phyloP scores from a whole-genome alignment of 2,888 invertebrate genomes.

The Spilarctia lutea region DNA sequence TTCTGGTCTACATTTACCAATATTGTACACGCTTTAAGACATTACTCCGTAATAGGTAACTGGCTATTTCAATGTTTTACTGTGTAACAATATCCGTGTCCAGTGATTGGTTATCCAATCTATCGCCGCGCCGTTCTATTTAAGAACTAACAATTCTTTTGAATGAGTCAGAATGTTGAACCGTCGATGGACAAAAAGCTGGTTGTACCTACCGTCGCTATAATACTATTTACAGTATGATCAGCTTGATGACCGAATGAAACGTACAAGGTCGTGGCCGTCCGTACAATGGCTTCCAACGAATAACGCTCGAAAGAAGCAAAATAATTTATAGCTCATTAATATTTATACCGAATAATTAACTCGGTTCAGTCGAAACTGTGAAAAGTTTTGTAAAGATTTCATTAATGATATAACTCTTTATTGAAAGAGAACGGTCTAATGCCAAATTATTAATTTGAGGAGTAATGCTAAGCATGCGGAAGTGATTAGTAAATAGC shows the following conservation, averaged over 20 bases:
- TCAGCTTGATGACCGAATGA: constrained; percentile 71
- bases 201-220: constrained; percentile 52
- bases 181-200: constrained; percentile 70
- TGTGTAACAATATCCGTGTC: constrained; percentile 58
- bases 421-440: not conserved
- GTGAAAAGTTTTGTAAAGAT: constrained; percentile 18
- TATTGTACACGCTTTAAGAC: constrained; percentile 38
- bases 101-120: constrained; percentile 62
- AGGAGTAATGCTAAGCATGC: constrained; percentile 16
- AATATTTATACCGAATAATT: constrained; percentile 52
- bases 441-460: not conserved
- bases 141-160: constrained; percentile 64
- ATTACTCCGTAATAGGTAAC: constrained; percentile 55
- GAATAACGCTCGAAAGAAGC: constrained; percentile 51
- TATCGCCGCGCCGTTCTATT: constrained; percentile 65
- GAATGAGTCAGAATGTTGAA: constrained; percentile 72
- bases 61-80: constrained; percentile 49
- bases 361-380: constrained; percentile 24
- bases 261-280: constrained; percentile 76
- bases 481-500: constrained; percentile 52
- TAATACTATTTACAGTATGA: constrained; percentile 60
- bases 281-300: constrained; percentile 76
- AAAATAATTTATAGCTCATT: constrained; percentile 54
- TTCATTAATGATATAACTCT: constrained; percentile 7
- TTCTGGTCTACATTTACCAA: constrained; percentile 55